Evolutionary conservation across 92 coral and sea anemone species (phyloP).

Genomic region (Actinernus sp.): DNA sequence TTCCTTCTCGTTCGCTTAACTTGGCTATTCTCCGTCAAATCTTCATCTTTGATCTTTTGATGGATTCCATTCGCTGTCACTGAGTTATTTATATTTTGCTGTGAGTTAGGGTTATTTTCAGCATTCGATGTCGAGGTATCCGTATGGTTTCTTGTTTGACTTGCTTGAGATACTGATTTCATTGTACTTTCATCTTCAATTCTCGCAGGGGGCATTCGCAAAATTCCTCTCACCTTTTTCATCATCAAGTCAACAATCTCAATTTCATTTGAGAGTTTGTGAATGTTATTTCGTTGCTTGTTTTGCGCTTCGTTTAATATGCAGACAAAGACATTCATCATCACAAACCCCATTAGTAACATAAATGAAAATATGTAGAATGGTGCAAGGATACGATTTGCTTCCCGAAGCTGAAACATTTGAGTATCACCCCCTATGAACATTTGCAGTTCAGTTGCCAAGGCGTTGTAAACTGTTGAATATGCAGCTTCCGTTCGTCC

Average conservation of each 20-base stretch:
- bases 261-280: not conserved
- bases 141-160: no score
- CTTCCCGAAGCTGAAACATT: constrained; percentile 21
- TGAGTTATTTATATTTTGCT: no score
- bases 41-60: no score
- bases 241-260: constrained; percentile 18
- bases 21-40: no score
- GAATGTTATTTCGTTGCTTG: constrained; percentile 2
- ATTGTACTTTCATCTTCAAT: no score
- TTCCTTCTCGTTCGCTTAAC: no score
- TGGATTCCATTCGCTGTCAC: no score
- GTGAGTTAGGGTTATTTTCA: no score
- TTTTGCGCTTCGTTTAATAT: constrained; percentile 38
- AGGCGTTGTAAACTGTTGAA: constrained; percentile 37
- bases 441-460: constrained; percentile 61
- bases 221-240: not conserved
- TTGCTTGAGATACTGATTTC: no score
- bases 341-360: constrained; percentile 42
- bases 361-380: constrained; percentile 51
- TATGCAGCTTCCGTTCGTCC: constrained; percentile 43
- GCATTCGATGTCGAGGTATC: no score
- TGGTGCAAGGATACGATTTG: constrained; percentile 55
- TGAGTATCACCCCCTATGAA: constrained; percentile 64
- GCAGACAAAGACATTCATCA: constrained; percentile 62
- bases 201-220: not conserved